Percentiles rank a stretch among this genome's conserved stretches.
Evolutionary conservation across 1,140 invertebrate genomes (phyloP).

Genomic region (Palaemon carinicauda): DNA sequence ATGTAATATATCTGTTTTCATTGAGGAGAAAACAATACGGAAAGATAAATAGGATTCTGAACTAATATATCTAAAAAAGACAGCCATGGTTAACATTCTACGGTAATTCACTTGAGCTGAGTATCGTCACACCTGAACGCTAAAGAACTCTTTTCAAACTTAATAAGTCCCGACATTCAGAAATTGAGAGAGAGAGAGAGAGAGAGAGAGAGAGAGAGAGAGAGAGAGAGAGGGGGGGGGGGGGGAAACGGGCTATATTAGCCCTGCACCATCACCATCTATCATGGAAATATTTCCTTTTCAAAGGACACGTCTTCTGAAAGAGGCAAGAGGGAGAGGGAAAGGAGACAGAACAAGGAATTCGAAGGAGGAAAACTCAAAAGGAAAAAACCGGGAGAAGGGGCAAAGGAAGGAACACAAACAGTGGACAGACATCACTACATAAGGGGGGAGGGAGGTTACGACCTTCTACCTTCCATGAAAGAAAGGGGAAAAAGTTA

Average conservation of each 20-base stretch:
- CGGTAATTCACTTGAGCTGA: too few species aligned
- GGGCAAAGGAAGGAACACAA: neutral
- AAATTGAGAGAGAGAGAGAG: neutral
- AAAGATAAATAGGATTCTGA: too few species aligned
- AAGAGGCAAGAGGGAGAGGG: neutral
- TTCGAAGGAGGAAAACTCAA: neutral
- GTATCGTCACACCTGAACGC: too few species aligned
- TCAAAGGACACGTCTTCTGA: too few species aligned
- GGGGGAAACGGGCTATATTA: neutral
- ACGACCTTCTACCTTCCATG: neutral
- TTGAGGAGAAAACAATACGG: too few species aligned
- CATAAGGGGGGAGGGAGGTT: neutral
- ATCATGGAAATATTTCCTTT: neutral
- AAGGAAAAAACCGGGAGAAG: neutral
- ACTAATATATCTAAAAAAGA: too few species aligned
- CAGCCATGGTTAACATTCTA: too few species aligned
- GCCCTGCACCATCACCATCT: neutral
- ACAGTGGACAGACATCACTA: neutral
- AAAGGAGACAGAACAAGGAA: neutral
- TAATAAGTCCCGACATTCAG: neutral
- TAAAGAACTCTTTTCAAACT: too few species aligned
- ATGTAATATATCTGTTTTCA: too few species aligned
- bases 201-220: slow-evolving; percentile 30
- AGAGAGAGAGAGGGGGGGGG: slow-evolving; percentile 3
- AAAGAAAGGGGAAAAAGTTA: slow-evolving; percentile 13